phyloP scores from a whole-genome alignment of 2,797 vertebrate genomes.

The Graptemys geographica region DNA sequence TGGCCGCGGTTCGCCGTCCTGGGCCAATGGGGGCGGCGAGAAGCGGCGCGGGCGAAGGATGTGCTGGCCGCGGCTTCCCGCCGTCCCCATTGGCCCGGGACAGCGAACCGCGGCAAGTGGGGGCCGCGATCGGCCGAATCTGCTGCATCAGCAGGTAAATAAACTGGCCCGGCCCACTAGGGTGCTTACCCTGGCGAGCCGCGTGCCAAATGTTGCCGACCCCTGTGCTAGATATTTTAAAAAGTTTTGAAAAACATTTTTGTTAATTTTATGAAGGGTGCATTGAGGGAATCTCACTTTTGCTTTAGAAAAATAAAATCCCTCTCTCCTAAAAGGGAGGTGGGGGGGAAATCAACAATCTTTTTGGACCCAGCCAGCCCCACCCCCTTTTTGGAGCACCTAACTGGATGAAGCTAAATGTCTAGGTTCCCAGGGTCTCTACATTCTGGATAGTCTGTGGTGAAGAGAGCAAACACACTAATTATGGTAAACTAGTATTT shows the following conservation, averaged over 20 bases:
- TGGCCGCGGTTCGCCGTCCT: too few relatives aligned
- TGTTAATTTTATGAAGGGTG: background rate
- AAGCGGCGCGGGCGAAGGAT: too few relatives aligned
- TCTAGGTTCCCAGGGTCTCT: background rate
- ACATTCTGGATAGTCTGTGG: background rate
- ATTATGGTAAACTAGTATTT: background rate
- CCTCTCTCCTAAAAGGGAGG: background rate
- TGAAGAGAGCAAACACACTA: background rate
- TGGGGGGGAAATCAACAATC: background rate
- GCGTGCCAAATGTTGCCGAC: too few relatives aligned
- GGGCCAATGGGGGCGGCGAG: too few relatives aligned
- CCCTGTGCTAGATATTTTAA: background rate
- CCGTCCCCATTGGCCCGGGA: too few relatives aligned
- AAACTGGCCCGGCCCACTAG: too few relatives aligned
- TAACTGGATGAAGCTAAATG: background rate
- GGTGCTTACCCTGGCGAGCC: too few relatives aligned
- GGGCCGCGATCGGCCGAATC: too few relatives aligned
- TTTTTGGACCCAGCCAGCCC: background rate
- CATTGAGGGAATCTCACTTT: background rate
- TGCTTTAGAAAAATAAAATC: background rate
- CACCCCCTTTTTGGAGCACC: background rate
- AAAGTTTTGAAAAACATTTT: background rate
- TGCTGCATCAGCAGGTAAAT: too few relatives aligned
- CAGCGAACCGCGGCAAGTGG: too few relatives aligned
- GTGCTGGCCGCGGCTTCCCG: too few relatives aligned